Percentiles rank a stretch among this genome's conserved stretches.
Conservation (phyloP, 2,113 vertebrate species). For the Bubo bubo region DNA sequence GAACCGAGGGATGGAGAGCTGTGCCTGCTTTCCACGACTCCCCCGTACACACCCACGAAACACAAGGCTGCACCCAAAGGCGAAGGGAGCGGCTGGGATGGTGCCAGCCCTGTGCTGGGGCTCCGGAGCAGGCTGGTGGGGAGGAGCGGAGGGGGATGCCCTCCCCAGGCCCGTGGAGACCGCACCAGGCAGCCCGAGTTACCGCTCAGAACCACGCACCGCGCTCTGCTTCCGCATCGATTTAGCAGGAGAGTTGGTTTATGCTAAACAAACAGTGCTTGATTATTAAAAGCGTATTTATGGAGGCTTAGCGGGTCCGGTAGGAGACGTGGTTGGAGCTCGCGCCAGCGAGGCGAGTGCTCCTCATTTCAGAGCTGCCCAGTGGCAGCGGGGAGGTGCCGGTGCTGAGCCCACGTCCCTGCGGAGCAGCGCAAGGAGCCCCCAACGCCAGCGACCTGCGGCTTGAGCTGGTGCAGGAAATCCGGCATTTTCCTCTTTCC, state of each 20-base stretch:
- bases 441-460: fast-evolving
- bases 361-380: background rate
- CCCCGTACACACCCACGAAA: background rate
- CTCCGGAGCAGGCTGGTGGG: background rate
- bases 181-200: background rate
- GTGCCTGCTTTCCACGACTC: background rate
- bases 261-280: slow-evolving; percentile 58
- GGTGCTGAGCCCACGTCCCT: background rate
- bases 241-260: slow-evolving; percentile 39
- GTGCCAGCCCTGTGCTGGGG: background rate
- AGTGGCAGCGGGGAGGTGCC: background rate
- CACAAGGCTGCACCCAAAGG: background rate
- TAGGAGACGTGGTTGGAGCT: background rate
- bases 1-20: background rate
- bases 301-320: background rate
- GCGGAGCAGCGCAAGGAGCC: background rate
- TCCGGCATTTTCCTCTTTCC: background rate
- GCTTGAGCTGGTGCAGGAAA: background rate
- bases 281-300: slow-evolving; percentile 62
- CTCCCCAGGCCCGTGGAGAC: background rate
- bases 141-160: background rate
- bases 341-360: background rate
- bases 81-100: fast-evolving
- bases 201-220: background rate
- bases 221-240: background rate